These are phyloP conservation scores for Adela reaumurella DNA, from an alignment of 2,888 invertebrate genomes.

Conservation along the genomic window DNA sequence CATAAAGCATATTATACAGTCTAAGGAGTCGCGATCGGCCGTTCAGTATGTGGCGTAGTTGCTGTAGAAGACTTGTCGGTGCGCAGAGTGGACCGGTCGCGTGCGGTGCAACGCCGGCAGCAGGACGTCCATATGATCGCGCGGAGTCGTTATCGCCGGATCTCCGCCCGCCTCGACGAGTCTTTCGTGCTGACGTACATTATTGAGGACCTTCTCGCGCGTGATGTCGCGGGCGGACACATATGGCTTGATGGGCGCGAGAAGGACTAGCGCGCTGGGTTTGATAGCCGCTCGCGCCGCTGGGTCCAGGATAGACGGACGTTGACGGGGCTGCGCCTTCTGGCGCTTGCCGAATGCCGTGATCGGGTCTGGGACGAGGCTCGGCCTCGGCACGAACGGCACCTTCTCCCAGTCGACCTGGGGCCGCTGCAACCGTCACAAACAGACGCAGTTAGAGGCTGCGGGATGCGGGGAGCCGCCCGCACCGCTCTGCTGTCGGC, in stretches of 20 bases:
- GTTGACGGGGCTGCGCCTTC: constrained; percentile 44
- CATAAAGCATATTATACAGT: not conserved
- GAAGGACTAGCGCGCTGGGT: constrained; percentile 55
- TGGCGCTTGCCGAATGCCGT: constrained; percentile 75
- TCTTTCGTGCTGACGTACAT: constrained; percentile 57
- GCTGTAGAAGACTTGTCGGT: constrained; percentile 52
- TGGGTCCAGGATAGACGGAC: constrained; percentile 47
- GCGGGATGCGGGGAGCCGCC: constrained; percentile 10
- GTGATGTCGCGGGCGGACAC: constrained; percentile 65
- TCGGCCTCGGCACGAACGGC: constrained; percentile 82
- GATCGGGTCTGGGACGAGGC: constrained; percentile 78
- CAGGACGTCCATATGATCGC: constrained; percentile 62
- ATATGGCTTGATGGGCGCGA: constrained; percentile 64
- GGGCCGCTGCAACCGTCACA: constrained; percentile 62
- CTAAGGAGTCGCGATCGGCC: constrained; percentile 9
- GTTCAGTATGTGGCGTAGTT: constrained; percentile 48
- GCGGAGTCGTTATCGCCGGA: constrained; percentile 54
- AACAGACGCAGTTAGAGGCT: constrained; percentile 50
- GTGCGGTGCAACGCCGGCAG: constrained; percentile 60
- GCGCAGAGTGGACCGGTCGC: constrained; percentile 42
- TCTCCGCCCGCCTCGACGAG: constrained; percentile 53
- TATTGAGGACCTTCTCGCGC: constrained; percentile 58
- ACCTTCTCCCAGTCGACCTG: constrained; percentile 85
- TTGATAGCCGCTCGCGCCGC: constrained; percentile 61
- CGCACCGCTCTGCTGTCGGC: constrained; percentile 22